Evolutionary conservation across 2,113 vertebrate species (phyloP).

Genomic region (Zootoca vivipara): DNA sequence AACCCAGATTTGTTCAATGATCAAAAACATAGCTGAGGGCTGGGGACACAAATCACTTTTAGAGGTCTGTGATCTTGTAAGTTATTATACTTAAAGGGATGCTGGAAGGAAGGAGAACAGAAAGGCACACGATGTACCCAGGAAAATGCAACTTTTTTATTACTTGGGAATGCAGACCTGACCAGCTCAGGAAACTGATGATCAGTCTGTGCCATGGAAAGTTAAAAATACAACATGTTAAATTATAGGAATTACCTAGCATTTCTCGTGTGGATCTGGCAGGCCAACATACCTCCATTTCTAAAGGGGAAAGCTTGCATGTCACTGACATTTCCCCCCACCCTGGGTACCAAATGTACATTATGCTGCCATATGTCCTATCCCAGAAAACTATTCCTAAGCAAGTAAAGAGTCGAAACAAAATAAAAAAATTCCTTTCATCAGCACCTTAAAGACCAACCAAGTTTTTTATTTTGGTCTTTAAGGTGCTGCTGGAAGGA

Average conservation of each 20-base stretch:
- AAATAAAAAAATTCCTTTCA: too few relatives aligned
- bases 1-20: conserved; percentile 36
- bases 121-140: background rate
- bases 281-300: background rate
- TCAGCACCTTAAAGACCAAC: too few relatives aligned
- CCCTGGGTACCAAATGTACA: background rate
- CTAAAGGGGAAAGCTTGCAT: background rate
- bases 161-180: background rate
- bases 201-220: background rate
- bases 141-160: conserved; percentile 26
- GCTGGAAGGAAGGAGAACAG: background rate
- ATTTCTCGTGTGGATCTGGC: background rate
- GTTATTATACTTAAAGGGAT: conserved; percentile 27
- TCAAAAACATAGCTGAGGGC: conserved; percentile 18
- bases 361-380: background rate
- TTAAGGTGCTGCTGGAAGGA: too few relatives aligned
- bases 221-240: background rate
- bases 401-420: too few relatives aligned
- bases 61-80: conserved; percentile 31
- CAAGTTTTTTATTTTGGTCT: too few relatives aligned
- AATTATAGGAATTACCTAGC: background rate
- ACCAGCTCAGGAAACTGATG: background rate
- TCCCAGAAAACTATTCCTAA: background rate
- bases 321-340: too few relatives aligned
- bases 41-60: conserved; percentile 17